Conservation (phyloP, 2,113 vertebrate species). For the Heliornis fulica region DNA sequence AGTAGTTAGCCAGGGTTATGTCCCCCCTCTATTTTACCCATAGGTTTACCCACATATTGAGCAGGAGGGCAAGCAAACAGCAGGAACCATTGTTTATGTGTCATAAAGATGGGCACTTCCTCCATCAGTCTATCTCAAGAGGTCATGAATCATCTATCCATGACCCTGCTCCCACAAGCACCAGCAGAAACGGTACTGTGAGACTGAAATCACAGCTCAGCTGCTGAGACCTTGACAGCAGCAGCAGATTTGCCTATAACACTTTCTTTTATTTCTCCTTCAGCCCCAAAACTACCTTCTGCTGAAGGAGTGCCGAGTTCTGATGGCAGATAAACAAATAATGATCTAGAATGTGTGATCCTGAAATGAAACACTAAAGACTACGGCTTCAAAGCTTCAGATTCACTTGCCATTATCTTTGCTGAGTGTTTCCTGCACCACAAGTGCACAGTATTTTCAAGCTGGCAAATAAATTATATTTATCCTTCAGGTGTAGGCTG, state of each 20-base stretch:
- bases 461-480: not conserved
- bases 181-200: not conserved
- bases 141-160: not conserved
- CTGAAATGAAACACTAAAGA: not conserved
- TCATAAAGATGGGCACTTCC: not conserved
- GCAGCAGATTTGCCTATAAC: not conserved
- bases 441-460: not conserved
- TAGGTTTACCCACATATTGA: not conserved
- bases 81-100: not conserved
- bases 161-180: not conserved
- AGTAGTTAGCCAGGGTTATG: not conserved
- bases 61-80: not conserved
- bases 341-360: not conserved
- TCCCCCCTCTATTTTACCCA: not conserved
- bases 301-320: not conserved
- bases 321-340: not conserved
- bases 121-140: not conserved
- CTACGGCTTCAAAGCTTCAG: not conserved
- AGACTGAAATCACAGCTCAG: not conserved
- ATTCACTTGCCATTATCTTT: not conserved
- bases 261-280: not conserved
- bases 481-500: not conserved
- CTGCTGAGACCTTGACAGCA: not conserved
- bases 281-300: not conserved
- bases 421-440: not conserved